Evolutionary conservation across 2,888 invertebrate species (phyloP).

Genomic region (Gastracanthus pulcherrimus): DNA sequence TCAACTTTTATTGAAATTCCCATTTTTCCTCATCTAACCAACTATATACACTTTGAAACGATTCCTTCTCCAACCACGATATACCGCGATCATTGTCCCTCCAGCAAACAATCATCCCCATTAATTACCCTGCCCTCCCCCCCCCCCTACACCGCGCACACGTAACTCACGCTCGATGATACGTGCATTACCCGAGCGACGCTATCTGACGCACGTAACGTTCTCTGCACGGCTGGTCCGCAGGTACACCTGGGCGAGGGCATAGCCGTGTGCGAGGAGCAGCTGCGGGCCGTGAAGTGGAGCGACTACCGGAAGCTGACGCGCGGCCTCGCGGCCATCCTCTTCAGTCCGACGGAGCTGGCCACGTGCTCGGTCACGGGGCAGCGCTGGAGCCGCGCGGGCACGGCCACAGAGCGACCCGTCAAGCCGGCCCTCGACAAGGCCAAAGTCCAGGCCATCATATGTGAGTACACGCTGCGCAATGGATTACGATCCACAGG

Average conservation of each 20-base stretch:
- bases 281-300: slow-evolving; percentile 86
- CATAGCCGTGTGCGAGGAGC: slow-evolving; percentile 85
- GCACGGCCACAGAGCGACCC: slow-evolving; percentile 84
- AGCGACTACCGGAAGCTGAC: slow-evolving; percentile 87
- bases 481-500: no score
- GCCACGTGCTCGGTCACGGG: slow-evolving; percentile 88
- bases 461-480: slow-evolving; percentile 79
- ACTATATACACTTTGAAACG: no score
- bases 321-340: slow-evolving; percentile 85
- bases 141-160: no score
- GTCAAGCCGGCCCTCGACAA: slow-evolving; percentile 87
- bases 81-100: neutral
- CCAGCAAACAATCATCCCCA: neutral
- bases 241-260: slow-evolving; percentile 87
- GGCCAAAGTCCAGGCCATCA: slow-evolving; percentile 86
- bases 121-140: no score
- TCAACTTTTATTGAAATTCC: no score
- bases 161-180: no score
- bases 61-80: no score
- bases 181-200: no score
- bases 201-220: no score
- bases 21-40: no score
- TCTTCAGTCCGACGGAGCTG: slow-evolving; percentile 86
- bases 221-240: neutral
- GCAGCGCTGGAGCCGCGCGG: slow-evolving; percentile 87